Conservation (phyloP, 2,113 vertebrate genomes). For the Chloebia gouldiae region DNA sequence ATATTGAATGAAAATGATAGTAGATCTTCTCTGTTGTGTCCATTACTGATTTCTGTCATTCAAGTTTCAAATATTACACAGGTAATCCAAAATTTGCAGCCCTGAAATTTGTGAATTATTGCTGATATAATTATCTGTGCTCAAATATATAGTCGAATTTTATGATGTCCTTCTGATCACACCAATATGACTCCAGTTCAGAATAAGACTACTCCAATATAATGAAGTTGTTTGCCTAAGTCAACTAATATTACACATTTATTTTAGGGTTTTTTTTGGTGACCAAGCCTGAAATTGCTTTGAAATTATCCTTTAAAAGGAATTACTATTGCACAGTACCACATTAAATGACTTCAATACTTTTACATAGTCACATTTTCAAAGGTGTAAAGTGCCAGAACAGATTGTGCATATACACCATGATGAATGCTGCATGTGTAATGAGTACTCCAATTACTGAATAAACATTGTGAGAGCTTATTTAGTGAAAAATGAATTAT, state of each 20-base stretch:
- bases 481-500: neutral
- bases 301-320: neutral
- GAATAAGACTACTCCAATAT: neutral
- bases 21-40: neutral
- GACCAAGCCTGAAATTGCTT: neutral
- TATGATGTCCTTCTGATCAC: neutral
- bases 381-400: neutral
- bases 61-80: neutral
- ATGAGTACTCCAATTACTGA: neutral
- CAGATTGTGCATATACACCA: neutral
- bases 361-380: neutral
- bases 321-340: neutral
- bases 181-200: neutral
- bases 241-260: neutral
- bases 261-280: neutral
- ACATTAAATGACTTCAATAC: neutral
- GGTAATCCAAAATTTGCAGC: neutral
- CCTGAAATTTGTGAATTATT: neutral
- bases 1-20: neutral
- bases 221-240: neutral
- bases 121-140: neutral
- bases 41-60: neutral
- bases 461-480: neutral
- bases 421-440: neutral
- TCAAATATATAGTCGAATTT: neutral